Base-by-base conservation (phyloP, 2,888 invertebrate genomes). In the Aproaerema taeniolella region DNA sequence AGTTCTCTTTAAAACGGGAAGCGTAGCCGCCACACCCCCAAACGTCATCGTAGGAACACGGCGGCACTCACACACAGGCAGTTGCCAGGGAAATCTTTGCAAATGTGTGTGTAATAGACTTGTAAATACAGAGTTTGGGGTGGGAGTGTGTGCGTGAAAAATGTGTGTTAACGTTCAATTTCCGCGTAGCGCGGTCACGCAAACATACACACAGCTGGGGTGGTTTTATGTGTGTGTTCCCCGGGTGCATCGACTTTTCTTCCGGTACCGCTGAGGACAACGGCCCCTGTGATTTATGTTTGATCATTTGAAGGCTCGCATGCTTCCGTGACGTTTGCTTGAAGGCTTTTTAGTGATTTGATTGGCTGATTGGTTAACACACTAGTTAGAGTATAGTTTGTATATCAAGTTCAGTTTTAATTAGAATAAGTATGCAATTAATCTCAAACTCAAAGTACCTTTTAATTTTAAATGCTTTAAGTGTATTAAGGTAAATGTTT, bases 181-280 rank as follows among this genome's bases (percentile, higher is more conserved):
- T 85, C 85, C 85, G 83, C 70, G 66, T 79, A 73, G 43, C 52
- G 77, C 68, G 73, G 73, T 77, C n/a, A n/a, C n/a, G n/a, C n/a
- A n/a, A n/a, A n/a, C n/a, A 78, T 75, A 76, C 73, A 42, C 78
- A 67, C 74, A 77, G 71, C 39, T 20, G 24, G 38, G 39, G 20
- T 38, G 37, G 36, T 26, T 25, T 38, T 45, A 50, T 35, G 47
- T 11, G 37, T 58, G 69, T 71, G 72, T 61, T 72, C 38, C 74
- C 68, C 58, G 78, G 81, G 85, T 86, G 85, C 85, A 86, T 77
- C 79, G 83, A 82, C 85, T 80, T 58, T 50, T 74, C 67, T 83
- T 81, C 83, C 83, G 70, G 72, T 67, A 71, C 65, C 69, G 70
- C 63, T 61, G 77, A 73, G 85, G 80, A 79, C 78, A 80, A 79